These are phyloP conservation scores for Eupithecia vulgata DNA, from an alignment of 2,888 invertebrate species.

Conservation along the genomic window DNA sequence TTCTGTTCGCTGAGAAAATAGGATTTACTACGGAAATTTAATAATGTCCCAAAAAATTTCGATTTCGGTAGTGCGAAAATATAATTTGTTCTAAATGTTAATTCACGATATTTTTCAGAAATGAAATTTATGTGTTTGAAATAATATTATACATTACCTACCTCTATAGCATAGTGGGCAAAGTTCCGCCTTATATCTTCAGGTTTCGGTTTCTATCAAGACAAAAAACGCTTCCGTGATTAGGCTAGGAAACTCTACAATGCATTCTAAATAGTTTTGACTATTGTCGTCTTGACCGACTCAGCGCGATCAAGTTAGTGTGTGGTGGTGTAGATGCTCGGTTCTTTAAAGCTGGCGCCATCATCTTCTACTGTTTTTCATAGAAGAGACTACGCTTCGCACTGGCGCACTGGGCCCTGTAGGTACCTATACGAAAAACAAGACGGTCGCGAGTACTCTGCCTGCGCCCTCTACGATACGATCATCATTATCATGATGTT, in stretches of 20 bases:
- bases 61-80: no score
- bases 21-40: no score
- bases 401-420: background rate
- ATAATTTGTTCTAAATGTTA: background rate
- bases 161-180: background rate
- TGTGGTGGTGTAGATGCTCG: background rate
- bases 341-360: background rate
- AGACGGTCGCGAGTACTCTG: background rate
- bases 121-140: background rate
- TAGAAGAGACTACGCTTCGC: no score
- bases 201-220: background rate
- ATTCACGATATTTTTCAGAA: background rate
- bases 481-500: no score
- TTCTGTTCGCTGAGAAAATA: conserved; percentile 9
- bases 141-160: background rate
- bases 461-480: no score
- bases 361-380: background rate
- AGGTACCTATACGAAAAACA: background rate
- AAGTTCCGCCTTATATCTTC: background rate
- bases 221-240: background rate
- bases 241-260: background rate
- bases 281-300: background rate
- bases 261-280: background rate
- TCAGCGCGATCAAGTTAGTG: background rate
- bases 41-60: no score